Evolutionary conservation across 2,113 vertebrate genomes (phyloP).

Genomic region (Percopsis transmontana): DNA sequence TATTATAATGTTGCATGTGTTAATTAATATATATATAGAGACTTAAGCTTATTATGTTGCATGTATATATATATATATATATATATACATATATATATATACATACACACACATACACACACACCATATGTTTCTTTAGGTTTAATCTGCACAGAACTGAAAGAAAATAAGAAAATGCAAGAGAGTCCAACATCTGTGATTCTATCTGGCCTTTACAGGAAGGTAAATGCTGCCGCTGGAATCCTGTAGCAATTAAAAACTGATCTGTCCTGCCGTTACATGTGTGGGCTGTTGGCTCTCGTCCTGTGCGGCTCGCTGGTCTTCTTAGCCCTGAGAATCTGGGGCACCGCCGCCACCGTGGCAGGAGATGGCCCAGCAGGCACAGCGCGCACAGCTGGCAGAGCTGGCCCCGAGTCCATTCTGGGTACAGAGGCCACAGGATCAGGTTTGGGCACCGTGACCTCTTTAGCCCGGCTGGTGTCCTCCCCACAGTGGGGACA

Average conservation of each 20-base stretch:
- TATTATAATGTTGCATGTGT: too few relatives aligned
- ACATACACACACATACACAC: background rate
- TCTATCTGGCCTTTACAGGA: too few relatives aligned
- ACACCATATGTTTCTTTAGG: background rate
- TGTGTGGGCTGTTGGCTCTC: constrained; percentile 43
- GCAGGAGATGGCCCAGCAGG: constrained; percentile 40
- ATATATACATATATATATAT: background rate
- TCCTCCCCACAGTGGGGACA: constrained; percentile 98
- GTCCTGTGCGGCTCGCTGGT: constrained; percentile 47
- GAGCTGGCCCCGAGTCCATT: constrained; percentile 48
- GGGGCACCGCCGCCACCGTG: constrained; percentile 39
- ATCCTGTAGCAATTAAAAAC: too few relatives aligned
- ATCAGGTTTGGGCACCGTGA: constrained; percentile 84
- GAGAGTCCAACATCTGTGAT: too few relatives aligned
- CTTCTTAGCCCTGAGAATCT: constrained; percentile 66
- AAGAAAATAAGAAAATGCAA: background rate
- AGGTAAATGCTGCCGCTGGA: too few relatives aligned
- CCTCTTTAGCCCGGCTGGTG: constrained; percentile 86
- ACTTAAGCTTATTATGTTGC: background rate
- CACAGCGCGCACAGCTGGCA: constrained; percentile 65
- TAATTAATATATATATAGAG: too few relatives aligned
- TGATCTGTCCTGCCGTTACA: constrained; percentile 24
- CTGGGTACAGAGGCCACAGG: constrained; percentile 76
- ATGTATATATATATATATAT: background rate
- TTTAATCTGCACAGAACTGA: background rate